These are phyloP conservation scores for Staurois parvus DNA, from an alignment of 2,797 vertebrate species.

Conservation along the genomic window DNA sequence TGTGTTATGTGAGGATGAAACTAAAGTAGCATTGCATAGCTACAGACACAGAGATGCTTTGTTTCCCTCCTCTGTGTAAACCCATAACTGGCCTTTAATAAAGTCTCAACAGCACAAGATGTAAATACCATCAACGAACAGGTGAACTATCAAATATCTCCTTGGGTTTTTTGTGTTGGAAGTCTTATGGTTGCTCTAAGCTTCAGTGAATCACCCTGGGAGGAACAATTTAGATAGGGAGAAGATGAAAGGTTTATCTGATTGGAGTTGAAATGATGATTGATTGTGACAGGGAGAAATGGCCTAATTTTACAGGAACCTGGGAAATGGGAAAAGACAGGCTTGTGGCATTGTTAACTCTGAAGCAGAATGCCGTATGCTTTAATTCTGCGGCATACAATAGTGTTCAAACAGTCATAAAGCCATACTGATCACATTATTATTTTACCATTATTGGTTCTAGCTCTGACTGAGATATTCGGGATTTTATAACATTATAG, in stretches of 20 bases:
- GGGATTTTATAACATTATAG: not conserved
- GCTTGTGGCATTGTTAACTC: slow-evolving; percentile 52
- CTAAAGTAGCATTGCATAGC: slow-evolving; percentile 83
- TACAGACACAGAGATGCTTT: slow-evolving; percentile 82
- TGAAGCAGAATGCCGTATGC: slow-evolving; percentile 4
- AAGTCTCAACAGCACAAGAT: slow-evolving; percentile 76
- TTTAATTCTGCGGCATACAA: not conserved
- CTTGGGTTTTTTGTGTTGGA: slow-evolving; percentile 68
- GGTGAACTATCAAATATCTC: slow-evolving; percentile 77
- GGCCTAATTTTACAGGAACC: slow-evolving; percentile 68
- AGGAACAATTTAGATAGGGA: slow-evolving; percentile 75
- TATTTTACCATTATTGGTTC: not conserved
- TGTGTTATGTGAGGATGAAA: slow-evolving; percentile 86
- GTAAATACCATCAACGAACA: slow-evolving; percentile 72
- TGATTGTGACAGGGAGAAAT: slow-evolving; percentile 72
- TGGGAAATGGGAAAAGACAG: slow-evolving; percentile 51
- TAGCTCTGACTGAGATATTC: not conserved
- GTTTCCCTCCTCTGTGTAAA: slow-evolving; percentile 78
- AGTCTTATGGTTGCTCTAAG: slow-evolving; percentile 70
- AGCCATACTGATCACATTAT: not conserved
- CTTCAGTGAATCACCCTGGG: slow-evolving; percentile 68
- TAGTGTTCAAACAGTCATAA: not conserved
- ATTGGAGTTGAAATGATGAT: slow-evolving; percentile 71
- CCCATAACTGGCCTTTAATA: slow-evolving; percentile 78
- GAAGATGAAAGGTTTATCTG: slow-evolving; percentile 72